These are phyloP conservation scores for Athalia rosae DNA, from an alignment of 2,888 invertebrate genomes.

Conservation along the genomic window DNA sequence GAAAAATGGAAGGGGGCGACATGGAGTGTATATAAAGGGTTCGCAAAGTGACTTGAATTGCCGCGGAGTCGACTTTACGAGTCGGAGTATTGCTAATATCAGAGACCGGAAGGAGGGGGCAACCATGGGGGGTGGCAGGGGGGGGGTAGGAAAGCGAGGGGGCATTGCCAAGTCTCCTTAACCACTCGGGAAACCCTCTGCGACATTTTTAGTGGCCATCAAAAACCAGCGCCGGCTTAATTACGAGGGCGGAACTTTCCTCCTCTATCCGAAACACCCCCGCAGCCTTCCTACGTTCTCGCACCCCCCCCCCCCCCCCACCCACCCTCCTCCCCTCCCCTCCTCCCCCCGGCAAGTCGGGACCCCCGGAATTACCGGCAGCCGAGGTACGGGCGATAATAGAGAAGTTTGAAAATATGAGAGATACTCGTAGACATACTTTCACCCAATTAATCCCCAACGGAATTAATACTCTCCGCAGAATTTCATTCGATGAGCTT, in stretches of 20 bases:
- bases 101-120: constrained; percentile 57
- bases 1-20: constrained; percentile 7
- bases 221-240: constrained; percentile 71
- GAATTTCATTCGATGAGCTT: too few relatives aligned
- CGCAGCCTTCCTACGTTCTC: not conserved
- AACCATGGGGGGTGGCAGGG: not conserved
- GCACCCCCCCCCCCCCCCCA: constrained; percentile 11
- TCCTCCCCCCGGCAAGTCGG: not conserved
- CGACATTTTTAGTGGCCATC: constrained; percentile 73
- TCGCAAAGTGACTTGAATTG: constrained; percentile 73
- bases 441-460: not conserved
- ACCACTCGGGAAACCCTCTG: constrained; percentile 68
- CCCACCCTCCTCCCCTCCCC: constrained; percentile 20
- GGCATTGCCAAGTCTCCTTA: constrained; percentile 64
- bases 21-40: constrained; percentile 69
- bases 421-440: not conserved
- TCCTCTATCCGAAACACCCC: constrained; percentile 17
- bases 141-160: not conserved
- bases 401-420: constrained; percentile 25
- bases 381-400: constrained; percentile 27
- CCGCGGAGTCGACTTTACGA: constrained; percentile 70
- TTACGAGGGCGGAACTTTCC: constrained; percentile 64
- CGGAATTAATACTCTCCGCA: too few relatives aligned
- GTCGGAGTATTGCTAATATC: constrained; percentile 71
- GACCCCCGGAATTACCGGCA: too few relatives aligned